A percentile compares a stretch with the other conserved stretches of the same genome.
Evolutionary conservation across 2,113 vertebrate genomes (phyloP).

Genomic region (Oryzias woworae): DNA sequence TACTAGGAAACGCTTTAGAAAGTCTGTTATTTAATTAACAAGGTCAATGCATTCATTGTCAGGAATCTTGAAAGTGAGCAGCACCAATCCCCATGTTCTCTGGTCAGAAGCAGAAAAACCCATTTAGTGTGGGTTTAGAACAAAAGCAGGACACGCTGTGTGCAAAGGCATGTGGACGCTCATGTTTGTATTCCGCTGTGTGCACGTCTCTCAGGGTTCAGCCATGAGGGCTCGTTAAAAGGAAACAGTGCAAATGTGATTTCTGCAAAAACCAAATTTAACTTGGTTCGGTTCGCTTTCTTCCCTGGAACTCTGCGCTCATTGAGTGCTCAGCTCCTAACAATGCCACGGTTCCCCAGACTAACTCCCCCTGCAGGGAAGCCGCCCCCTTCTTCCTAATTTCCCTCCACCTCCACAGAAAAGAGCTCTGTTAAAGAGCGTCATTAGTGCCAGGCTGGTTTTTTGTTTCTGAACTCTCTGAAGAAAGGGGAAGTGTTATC

Average conservation of each 20-base stretch:
- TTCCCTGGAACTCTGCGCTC: conserved; percentile 40
- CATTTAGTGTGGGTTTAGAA: conserved; percentile 25
- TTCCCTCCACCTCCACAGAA: conserved; percentile 81
- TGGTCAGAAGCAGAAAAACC: conserved; percentile 13
- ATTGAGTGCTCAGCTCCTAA: conserved; percentile 57
- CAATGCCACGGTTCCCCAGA: conserved; percentile 73
- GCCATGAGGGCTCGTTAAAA: conserved; percentile 37
- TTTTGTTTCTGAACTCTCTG: conserved; percentile 70
- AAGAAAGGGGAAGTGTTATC: conserved; percentile 84
- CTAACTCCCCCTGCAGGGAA: conserved; percentile 72
- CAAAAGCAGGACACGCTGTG: conserved; percentile 18
- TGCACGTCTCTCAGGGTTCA: conserved; percentile 38
- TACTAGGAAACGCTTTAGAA: too few relatives aligned
- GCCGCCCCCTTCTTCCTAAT: conserved; percentile 72
- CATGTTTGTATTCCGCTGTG: conserved; percentile 23
- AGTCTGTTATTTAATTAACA: too few relatives aligned
- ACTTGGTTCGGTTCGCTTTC: conserved; percentile 52
- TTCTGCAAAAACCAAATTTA: conserved; percentile 54
- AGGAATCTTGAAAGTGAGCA: too few relatives aligned
- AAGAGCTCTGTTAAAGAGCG: conserved; percentile 78
- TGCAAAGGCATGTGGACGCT: conserved; percentile 15
- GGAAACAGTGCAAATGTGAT: conserved; percentile 56
- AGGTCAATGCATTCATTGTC: too few relatives aligned
- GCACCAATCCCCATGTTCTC: conserved; percentile 1
- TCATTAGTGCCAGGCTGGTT: conserved; percentile 78